Percentiles rank a stretch among this genome's conserved stretches.
Conservation (phyloP, 2,888 invertebrate species). For the Tenthredo amoena region DNA sequence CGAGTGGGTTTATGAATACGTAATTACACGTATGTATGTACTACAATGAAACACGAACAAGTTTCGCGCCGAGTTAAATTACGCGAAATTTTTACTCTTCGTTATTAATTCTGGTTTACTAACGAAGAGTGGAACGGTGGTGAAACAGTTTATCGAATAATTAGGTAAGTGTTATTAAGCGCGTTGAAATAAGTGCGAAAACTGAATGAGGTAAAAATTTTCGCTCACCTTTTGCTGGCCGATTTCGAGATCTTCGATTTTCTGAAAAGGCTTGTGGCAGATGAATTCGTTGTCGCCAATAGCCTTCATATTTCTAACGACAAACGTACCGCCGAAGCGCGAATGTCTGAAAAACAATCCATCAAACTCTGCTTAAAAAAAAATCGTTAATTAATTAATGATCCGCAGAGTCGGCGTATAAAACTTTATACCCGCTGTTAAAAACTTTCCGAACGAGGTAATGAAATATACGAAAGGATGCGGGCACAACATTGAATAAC, state of each 20-base stretch:
- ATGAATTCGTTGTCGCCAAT: slow-evolving; percentile 92
- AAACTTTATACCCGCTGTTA: not conserved
- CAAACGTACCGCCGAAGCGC: slow-evolving; percentile 96
- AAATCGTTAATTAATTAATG: not conserved
- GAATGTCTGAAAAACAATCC: slow-evolving; percentile 85
- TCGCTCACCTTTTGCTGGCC: slow-evolving; percentile 83
- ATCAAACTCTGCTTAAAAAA: not conserved
- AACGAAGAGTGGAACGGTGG: too few species aligned
- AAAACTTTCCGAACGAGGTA: not conserved
- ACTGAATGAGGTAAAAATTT: slow-evolving; percentile 4
- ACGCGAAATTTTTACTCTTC: too few species aligned
- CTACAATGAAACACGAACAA: too few species aligned
- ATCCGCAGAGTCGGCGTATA: not conserved
- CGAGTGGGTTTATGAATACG: too few species aligned
- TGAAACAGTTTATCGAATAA: too few species aligned
- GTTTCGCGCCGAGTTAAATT: too few species aligned
- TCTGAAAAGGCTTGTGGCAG: slow-evolving; percentile 91
- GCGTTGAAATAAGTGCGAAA: slow-evolving; percentile 7
- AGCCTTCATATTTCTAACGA: slow-evolving; percentile 95
- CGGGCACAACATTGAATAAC: too few species aligned
- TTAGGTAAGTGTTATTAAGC: not conserved
- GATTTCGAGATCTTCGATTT: slow-evolving; percentile 89
- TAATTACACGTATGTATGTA: too few species aligned
- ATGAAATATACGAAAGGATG: not conserved
- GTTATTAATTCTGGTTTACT: too few species aligned